phyloP scores from a whole-genome alignment of 2,888 invertebrate genomes.

The Cheilosia impressa region DNA sequence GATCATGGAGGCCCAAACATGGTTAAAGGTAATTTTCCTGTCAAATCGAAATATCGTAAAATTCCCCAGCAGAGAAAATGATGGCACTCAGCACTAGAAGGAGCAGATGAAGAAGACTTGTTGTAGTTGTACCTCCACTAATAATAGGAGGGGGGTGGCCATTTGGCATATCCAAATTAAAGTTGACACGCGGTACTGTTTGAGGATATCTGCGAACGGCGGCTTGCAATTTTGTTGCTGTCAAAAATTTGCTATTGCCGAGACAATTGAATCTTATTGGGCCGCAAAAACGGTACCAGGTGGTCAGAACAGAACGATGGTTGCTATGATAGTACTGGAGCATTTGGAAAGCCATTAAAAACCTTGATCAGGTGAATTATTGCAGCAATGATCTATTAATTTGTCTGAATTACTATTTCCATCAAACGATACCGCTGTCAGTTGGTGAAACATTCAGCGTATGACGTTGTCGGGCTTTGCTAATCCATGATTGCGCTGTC shows the following conservation, averaged over 20 bases:
- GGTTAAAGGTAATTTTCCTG: conserved; percentile 72
- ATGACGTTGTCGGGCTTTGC: not conserved
- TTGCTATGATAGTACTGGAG: conserved; percentile 24
- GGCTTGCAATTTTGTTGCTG: conserved; percentile 28
- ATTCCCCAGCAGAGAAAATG: conserved; percentile 34
- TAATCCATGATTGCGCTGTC: conserved; percentile 3
- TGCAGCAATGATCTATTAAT: conserved; percentile 35
- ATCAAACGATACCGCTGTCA: conserved; percentile 56
- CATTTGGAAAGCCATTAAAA: conserved; percentile 42
- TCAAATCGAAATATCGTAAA: conserved; percentile 67
- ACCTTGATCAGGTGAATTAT: conserved; percentile 56
- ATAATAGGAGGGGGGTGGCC: conserved; percentile 15
- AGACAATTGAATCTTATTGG: conserved; percentile 40
- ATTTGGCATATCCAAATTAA: conserved; percentile 37
- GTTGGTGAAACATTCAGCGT: conserved; percentile 1
- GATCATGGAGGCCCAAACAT: conserved; percentile 62
- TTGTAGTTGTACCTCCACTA: not conserved
- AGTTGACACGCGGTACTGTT: conserved; percentile 62
- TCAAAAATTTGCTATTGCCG: not conserved
- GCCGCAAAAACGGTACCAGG: conserved; percentile 44
- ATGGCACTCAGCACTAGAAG: conserved; percentile 40
- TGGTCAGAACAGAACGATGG: conserved; percentile 54
- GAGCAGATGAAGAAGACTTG: conserved; percentile 34
- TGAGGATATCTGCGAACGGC: conserved; percentile 22
- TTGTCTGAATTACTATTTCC: conserved; percentile 16